A percentile compares a stretch with the other conserved stretches of the same genome.
Evolutionary conservation across 2,888 invertebrate species (phyloP).

Genomic region (Yponomeuta evonymella): DNA sequence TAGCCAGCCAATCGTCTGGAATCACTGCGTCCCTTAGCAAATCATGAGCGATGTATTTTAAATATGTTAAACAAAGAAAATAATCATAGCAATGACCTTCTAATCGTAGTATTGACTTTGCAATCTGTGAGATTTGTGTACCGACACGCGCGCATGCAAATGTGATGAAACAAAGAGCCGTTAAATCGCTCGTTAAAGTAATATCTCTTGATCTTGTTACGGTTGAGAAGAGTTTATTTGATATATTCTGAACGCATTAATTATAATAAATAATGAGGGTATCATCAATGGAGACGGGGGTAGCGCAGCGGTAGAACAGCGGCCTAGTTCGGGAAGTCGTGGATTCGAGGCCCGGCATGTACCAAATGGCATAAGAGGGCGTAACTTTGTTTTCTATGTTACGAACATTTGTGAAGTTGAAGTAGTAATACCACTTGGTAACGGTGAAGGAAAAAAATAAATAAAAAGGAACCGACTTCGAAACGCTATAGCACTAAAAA

Average conservation of each 20-base stretch:
- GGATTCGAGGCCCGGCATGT: no score
- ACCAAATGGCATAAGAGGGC: neutral
- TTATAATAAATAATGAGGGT: conserved; percentile 16
- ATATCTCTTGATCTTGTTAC: conserved; percentile 42
- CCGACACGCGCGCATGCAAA: conserved; percentile 42
- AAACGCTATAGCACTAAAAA: no score
- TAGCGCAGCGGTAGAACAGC: no score
- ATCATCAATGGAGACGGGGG: conserved; percentile 12
- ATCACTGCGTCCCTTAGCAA: neutral
- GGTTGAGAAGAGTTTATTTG: conserved; percentile 33
- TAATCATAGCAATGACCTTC: neutral
- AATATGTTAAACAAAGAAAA: neutral
- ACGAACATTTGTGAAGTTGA: no score
- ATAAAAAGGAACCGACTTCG: no score
- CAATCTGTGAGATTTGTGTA: neutral
- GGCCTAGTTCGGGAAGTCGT: no score
- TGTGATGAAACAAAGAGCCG: conserved; percentile 46
- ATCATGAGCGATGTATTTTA: neutral
- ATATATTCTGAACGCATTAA: conserved; percentile 27
- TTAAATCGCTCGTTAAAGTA: conserved; percentile 42
- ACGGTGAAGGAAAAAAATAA: no score
- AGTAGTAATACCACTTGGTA: no score
- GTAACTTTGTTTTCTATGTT: neutral
- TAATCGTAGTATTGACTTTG: neutral
- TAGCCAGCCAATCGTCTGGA: neutral